Evolutionary conservation across 1,140 invertebrate genomes (phyloP), one percentile per base, ranked within the genome.

Genomic region (Panagrolaimus sp.): DNA sequence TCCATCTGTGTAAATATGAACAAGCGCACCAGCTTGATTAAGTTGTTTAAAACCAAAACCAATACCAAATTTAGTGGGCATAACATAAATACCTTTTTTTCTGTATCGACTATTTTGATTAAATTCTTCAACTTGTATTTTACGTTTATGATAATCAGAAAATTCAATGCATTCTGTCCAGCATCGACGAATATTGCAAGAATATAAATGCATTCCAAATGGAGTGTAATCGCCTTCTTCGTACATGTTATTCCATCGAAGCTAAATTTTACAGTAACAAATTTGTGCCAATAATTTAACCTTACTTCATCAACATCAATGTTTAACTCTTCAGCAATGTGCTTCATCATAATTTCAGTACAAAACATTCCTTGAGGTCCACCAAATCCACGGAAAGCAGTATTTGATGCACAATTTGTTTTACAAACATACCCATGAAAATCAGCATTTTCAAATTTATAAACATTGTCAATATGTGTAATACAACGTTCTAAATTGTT

Each of bases 11-110:
- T 96, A 96, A 23, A 96, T 87, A 23, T 92, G 87, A n/a, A 96
- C 86, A 20, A 96, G 84, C 5, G 92, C 91, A 43, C 91, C 93
- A 20, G 87, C 88, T 86, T 96, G 93, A 84, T 96, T 96, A 48
- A 96, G 82, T 74, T 90, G 88, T 65, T 87, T 84, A 8, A 88
- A 86, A 0, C 89, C 89, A 80, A 93, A 96, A 0, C 90, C 88
- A 67, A 96, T 90, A 0, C 92, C 92, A 84, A 90, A 97, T 84
- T 90, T 94, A 0, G 91, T 91, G 27, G 93, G 92, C n/a, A 93
- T 87, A 5, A 94, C 81, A 0, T 89, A 84, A 2, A 97, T 87
- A 9, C 93, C 93, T 20, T 91, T 88, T 83, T 97, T 97, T 74
- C 89, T 89, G 87, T 90, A 95, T 44, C 89, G 87, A 81, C 93